Base-by-base conservation (phyloP, 2,888 invertebrate genomes). In the Euproctis similis region DNA sequence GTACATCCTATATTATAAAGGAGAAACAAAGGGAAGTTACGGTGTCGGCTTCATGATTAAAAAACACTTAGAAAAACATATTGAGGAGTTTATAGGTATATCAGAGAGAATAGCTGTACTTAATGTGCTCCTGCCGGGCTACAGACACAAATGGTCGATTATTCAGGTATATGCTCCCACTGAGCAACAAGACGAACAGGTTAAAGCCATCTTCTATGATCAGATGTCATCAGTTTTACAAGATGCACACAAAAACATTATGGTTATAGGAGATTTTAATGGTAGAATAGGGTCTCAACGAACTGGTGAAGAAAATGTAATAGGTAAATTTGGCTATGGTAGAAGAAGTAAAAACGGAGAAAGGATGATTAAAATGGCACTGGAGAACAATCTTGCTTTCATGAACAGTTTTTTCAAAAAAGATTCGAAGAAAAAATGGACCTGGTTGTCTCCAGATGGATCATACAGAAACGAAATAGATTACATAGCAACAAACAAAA, bases 101-200 rank as follows among this genome's bases (percentile, higher is more conserved):
- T n/a, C n/a, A n/a, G n/a, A n/a, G n/a, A n/a, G n/a, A n/a, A n/a
- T n/a, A n/a, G n/a, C n/a, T n/a, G n/a, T n/a, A n/a, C n/a, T n/a
- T n/a, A n/a, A n/a, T n/a, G n/a, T n/a, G n/a, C n/a, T n/a, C 5
- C 21, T 34, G 6, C 20, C 24, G 19, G 16, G 16, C 8, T 26
- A 34, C 18, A 30, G n/a, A 24, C 14, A 28, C 10, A 28, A 24
- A 27, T 35, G 34, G 34, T 23, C 24, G 5, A 35, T 35, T 16
- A 28, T 30, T n/a, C 34, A 35, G 21, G 27, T 29, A 24, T 30
- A 34, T 27, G 26, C 34, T 8, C 30, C 34, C 14, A 35, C 34
- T 19, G 30, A 35, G 21, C 24, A 19, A 14, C 23, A 26, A 12
- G 28, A 36, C 12, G 24, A 25, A 19, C 9, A 6, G 13, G 26